Evolutionary conservation across 2,113 vertebrate genomes (phyloP).

Genomic region (Amphilophus citrinellus): DNA sequence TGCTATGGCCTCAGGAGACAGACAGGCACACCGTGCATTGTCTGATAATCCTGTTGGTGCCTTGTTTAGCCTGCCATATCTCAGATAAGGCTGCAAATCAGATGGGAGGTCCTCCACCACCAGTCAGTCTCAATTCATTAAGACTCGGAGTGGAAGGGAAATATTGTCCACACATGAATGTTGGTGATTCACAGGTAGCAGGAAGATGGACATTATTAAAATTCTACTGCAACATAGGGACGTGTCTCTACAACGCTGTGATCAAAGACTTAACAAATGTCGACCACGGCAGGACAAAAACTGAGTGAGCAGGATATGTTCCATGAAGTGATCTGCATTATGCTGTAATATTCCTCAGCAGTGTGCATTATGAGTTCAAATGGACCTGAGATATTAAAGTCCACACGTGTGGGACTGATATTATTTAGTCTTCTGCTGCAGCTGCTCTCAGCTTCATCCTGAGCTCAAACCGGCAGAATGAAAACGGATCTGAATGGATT

Average conservation of each 20-base stretch:
- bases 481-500: slow-evolving; percentile 59
- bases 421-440: slow-evolving; percentile 58
- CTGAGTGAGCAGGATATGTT: slow-evolving; percentile 49
- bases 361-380: slow-evolving; percentile 58
- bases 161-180: slow-evolving; percentile 25
- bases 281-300: slow-evolving; percentile 36
- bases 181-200: slow-evolving; percentile 30
- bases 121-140: slow-evolving; percentile 63
- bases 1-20: slow-evolving; percentile 55
- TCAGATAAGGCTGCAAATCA: slow-evolving; percentile 58
- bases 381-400: slow-evolving; percentile 53
- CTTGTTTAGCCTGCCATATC: slow-evolving; percentile 53
- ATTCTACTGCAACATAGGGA: slow-evolving; percentile 17
- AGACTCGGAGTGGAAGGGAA: slow-evolving; percentile 33
- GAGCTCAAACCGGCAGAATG: slow-evolving; percentile 43
- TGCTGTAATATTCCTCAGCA: slow-evolving; percentile 39
- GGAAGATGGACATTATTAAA: slow-evolving; percentile 27
- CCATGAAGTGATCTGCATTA: slow-evolving; percentile 31
- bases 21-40: slow-evolving; percentile 54
- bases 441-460: slow-evolving; percentile 36
- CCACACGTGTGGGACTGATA: slow-evolving; percentile 65
- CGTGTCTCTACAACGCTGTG: slow-evolving; percentile 9
- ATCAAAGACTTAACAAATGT: slow-evolving; percentile 63
- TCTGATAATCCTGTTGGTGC: slow-evolving; percentile 61
- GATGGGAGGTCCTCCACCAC: slow-evolving; percentile 37